phyloP scores from a whole-genome alignment of 2,888 invertebrate species.

The Pristionchus maxplancki region DNA sequence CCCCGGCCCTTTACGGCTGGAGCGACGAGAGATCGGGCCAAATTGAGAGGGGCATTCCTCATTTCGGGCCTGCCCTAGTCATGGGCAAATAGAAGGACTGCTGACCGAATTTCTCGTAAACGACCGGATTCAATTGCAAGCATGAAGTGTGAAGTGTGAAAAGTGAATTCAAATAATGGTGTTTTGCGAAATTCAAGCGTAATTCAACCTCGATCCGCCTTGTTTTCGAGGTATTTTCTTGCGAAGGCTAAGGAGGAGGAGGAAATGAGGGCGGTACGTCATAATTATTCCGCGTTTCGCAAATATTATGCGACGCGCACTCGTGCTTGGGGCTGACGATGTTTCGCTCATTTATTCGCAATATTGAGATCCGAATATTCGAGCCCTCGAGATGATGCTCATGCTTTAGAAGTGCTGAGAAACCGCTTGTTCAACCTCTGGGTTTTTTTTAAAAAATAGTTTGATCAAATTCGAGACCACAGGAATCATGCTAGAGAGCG shows the following conservation, averaged over 20 bases:
- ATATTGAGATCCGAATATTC: background rate
- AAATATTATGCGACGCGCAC: background rate
- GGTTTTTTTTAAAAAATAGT: no score
- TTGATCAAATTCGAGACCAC: no score
- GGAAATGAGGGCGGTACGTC: no score
- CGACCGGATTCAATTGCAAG: background rate
- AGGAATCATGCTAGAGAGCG: no score
- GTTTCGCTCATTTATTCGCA: background rate
- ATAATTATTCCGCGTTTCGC: background rate
- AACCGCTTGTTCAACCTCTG: no score
- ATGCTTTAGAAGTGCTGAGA: background rate
- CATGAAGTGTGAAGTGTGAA: background rate
- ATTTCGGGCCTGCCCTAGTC: background rate
- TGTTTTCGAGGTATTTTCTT: no score
- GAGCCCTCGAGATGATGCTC: background rate
- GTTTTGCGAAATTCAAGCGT: background rate
- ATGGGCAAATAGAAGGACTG: background rate
- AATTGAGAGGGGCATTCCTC: background rate
- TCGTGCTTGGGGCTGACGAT: background rate
- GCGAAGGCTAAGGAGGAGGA: no score
- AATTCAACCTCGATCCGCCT: no score
- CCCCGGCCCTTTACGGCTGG: background rate
- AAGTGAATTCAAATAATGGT: background rate
- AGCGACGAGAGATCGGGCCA: background rate
- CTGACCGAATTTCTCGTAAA: background rate